phyloP scores from a whole-genome alignment of 2,113 vertebrate species.

The Alethe castanea region DNA sequence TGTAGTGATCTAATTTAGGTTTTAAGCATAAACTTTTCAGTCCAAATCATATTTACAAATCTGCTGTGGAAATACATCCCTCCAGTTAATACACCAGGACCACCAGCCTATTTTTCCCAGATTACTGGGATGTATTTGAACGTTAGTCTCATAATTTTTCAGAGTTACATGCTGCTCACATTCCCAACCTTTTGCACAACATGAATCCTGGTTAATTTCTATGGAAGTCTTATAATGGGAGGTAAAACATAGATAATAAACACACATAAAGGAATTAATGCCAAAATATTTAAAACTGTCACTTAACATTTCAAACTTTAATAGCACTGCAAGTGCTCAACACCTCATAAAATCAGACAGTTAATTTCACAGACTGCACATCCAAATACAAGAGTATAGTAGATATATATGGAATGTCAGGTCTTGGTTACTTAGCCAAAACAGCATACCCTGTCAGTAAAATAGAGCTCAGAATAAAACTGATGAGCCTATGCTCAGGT shows the following conservation, averaged over 20 bases:
- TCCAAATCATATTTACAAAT: neutral
- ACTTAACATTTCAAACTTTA: neutral
- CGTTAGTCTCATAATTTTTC: neutral
- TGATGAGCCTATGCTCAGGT: neutral
- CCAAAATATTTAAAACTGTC: neutral
- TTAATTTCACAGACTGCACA: neutral
- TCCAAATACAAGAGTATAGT: neutral
- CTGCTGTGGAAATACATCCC: neutral
- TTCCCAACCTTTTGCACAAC: neutral
- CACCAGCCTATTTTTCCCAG: neutral
- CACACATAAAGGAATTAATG: neutral
- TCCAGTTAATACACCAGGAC: neutral
- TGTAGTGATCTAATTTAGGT: neutral
- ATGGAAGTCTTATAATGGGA: neutral
- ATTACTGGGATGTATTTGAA: neutral
- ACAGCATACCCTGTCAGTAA: neutral
- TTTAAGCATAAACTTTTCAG: neutral
- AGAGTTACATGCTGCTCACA: fast-evolving
- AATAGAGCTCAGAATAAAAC: neutral
- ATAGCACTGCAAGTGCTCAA: neutral
- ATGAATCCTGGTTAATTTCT: neutral
- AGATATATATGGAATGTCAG: neutral
- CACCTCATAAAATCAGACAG: conserved; percentile 1
- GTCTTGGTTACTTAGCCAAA: neutral
- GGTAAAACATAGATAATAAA: neutral